Conservation (phyloP, 92 coral and sea anemone species). For the Epizoanthus ramosus region DNA sequence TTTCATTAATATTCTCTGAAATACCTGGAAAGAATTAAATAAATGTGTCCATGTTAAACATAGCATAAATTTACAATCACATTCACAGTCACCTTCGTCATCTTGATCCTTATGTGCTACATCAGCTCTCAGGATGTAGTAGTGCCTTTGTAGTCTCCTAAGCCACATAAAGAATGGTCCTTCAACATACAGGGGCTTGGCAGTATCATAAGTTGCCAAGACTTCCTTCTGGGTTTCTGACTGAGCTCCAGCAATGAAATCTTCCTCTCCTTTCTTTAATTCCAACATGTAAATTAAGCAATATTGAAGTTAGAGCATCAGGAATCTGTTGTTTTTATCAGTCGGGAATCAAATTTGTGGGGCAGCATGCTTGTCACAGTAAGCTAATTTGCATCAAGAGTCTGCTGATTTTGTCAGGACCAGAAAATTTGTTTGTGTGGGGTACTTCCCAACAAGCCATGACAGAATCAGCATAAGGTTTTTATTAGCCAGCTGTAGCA, state of each 20-base stretch:
- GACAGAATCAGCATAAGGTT: too few species aligned
- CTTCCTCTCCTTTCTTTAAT: conserved; percentile 44
- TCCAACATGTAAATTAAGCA: conserved; percentile 37
- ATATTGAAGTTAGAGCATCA: too few species aligned
- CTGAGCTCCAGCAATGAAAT: conserved; percentile 79
- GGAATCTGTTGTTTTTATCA: too few species aligned
- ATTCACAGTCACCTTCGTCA: conserved; percentile 52
- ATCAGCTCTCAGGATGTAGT: conserved; percentile 84
- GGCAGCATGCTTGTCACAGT: too few species aligned
- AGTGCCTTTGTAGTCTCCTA: conserved; percentile 70
- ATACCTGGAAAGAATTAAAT: not conserved
- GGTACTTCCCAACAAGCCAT: too few species aligned
- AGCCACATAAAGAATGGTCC: conserved; percentile 93
- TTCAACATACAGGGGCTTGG: conserved; percentile 86
- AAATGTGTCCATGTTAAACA: not conserved
- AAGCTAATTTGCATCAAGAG: too few species aligned
- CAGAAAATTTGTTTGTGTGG: too few species aligned
- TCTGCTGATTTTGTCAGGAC: too few species aligned
- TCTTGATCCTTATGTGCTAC: conserved; percentile 30
- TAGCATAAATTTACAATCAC: not conserved
- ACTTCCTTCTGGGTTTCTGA: conserved; percentile 60
- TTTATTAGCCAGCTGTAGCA: too few species aligned
- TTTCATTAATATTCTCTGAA: too few species aligned
- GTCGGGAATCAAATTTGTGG: too few species aligned
- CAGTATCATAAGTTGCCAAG: conserved; percentile 63